Evolutionary conservation across 2,113 vertebrate genomes (phyloP), one percentile per base, ranked within the genome.

Genomic region (Myocastor coypus): DNA sequence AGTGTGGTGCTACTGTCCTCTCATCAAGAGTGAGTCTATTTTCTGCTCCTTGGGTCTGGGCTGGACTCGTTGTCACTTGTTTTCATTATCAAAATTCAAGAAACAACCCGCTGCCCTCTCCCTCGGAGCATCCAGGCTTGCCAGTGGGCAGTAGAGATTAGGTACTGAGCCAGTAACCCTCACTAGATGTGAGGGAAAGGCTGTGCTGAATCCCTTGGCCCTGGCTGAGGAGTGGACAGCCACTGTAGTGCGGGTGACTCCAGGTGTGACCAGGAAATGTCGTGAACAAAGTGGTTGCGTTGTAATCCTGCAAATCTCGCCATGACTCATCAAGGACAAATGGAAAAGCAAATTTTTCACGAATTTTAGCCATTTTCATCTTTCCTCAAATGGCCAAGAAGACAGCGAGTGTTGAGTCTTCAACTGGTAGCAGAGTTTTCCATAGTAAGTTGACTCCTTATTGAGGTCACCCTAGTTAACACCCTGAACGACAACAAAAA

Each of bases 401-500:
- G n/a, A 17, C 66, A 82, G 8, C 83, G 81, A 92, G 87, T 81
- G n/a, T 20, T 91, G 26, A 89, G 61, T 64, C 13, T 59, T 63
- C 34, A 85, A 34, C 46, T 81, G 71, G n/a, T 40, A 83, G 22
- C 46, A 91, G 77, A 12, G n/a, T 57, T 57, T 95, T 34, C 19
- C 42, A 82, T 96, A 55, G 46, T 57, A 80, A 32, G 11, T 68
- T 93, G 34, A 78, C 50, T 66, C 50, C 37, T 92, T 81, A 84
- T n/a, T 59, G 46, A 50, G 61, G 20, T 77, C 52, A 92, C 22
- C 4, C 11, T 40, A 82, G 92, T 55, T 81, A 66, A 89, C 22
- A 42, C 28, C 75, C 16, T 16, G 0, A 32, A 32, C 10, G 5
- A 10, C 19, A 26, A 20, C 37, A 22, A 37, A 71, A 40, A 46